Evolutionary conservation across 2,797 vertebrate species (phyloP).

Genomic region (Vireo griseus): DNA sequence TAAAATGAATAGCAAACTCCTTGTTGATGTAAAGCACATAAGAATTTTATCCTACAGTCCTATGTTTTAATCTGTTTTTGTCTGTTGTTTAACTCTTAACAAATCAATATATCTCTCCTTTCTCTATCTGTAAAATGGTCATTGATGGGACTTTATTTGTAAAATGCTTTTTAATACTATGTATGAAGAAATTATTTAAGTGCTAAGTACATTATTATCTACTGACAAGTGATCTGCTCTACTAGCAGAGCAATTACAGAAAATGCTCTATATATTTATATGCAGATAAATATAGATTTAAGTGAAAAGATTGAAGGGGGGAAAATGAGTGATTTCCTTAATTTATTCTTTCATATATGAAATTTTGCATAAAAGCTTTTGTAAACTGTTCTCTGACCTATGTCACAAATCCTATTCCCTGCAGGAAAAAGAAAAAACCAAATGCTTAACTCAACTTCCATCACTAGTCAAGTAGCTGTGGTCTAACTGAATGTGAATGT

Average conservation of each 20-base stretch:
- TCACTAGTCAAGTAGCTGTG: not conserved
- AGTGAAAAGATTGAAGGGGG: not conserved
- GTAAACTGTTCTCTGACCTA: not conserved
- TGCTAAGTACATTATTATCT: not conserved
- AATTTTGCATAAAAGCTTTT: not conserved
- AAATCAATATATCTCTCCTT: not conserved
- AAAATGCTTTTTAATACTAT: not conserved
- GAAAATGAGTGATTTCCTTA: not conserved
- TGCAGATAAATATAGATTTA: not conserved
- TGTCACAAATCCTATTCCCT: not conserved
- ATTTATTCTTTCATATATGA: not conserved
- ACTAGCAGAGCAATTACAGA: conserved; percentile 13
- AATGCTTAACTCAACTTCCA: not conserved
- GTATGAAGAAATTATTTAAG: not conserved
- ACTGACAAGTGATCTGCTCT: not conserved
- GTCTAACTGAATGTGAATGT: not conserved
- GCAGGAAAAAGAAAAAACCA: not conserved
- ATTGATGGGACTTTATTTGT: not conserved
- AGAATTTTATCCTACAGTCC: not conserved
- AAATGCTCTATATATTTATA: not conserved
- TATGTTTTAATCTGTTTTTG: not conserved
- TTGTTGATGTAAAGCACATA: not conserved
- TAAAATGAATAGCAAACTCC: not conserved
- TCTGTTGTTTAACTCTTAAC: not conserved
- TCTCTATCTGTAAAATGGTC: not conserved